Percentiles rank a stretch among this genome's conserved stretches.
phyloP scores from a whole-genome alignment of 2,797 vertebrate species.

The Coranthus polyacanthus region DNA sequence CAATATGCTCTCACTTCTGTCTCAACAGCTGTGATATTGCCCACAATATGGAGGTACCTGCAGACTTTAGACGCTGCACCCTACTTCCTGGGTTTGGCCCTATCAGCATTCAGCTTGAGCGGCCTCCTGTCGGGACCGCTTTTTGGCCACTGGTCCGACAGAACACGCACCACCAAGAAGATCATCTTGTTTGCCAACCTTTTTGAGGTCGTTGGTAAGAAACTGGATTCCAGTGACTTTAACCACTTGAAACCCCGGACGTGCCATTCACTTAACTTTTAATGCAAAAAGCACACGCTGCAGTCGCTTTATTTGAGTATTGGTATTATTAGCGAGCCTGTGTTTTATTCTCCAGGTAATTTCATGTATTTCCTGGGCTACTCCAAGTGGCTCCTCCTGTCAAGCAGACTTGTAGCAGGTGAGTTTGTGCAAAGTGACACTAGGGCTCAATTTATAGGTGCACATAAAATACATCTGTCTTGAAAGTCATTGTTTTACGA shows the following conservation, averaged over 20 bases:
- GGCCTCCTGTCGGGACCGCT: conserved; percentile 87
- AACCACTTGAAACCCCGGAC: too few relatives aligned
- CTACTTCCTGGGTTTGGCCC: conserved; percentile 87
- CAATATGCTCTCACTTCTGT: conserved; percentile 4
- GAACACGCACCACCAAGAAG: conserved; percentile 83
- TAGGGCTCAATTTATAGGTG: not conserved
- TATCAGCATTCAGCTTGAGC: conserved; percentile 90
- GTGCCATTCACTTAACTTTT: too few relatives aligned
- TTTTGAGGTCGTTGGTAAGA: conserved; percentile 88
- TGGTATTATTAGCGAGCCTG: not conserved
- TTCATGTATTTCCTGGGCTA: conserved; percentile 90
- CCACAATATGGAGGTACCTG: conserved; percentile 90
- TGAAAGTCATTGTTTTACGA: not conserved
- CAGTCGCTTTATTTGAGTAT: not conserved
- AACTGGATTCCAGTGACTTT: not conserved
- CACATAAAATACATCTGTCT: not conserved
- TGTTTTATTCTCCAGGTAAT: conserved; percentile 81
- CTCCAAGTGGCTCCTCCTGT: conserved; percentile 89
- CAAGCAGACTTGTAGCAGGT: conserved; percentile 90
- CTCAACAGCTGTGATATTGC: conserved; percentile 88
- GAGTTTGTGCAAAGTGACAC: conserved; percentile 30
- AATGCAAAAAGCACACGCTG: not conserved
- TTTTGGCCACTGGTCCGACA: conserved; percentile 88
- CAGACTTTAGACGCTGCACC: conserved; percentile 85
- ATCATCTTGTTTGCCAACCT: conserved; percentile 87